Conservation (phyloP, 2,797 vertebrate genomes). For the Alosa sapidissima region DNA sequence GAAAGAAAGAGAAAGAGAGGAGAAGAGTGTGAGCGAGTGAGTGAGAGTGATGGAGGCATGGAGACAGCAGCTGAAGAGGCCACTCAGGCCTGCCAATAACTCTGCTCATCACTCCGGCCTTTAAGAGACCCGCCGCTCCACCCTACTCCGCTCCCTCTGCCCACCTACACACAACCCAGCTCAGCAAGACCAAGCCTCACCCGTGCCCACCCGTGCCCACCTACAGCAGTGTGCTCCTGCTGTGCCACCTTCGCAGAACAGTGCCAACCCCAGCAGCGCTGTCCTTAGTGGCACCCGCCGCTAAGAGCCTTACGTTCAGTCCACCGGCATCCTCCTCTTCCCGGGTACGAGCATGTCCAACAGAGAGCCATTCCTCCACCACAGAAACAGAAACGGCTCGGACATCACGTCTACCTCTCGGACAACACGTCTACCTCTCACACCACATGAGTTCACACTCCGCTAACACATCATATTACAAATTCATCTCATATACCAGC, state of each 20-base stretch:
- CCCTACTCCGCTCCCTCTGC: background rate
- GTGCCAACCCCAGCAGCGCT: background rate
- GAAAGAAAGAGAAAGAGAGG: background rate
- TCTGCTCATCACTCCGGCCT: constrained; percentile 49
- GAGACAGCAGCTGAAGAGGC: constrained; percentile 47
- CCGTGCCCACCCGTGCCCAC: background rate
- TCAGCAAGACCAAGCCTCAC: background rate
- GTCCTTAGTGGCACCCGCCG: constrained; percentile 36
- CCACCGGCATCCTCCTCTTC: background rate
- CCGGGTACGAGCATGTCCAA: too few relatives aligned
- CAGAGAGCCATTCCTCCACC: too few relatives aligned
- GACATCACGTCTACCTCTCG: too few relatives aligned
- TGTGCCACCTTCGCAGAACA: background rate
- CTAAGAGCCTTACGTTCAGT: constrained; percentile 8
- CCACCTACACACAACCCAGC: background rate
- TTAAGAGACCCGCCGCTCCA: constrained; percentile 28
- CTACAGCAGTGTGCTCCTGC: background rate
- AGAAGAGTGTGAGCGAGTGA: background rate
- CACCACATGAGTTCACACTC: too few relatives aligned
- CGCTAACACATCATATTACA: too few relatives aligned
- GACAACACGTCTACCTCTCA: too few relatives aligned
- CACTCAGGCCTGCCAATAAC: constrained; percentile 53
- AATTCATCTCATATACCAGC: too few relatives aligned
- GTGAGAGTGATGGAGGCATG: constrained; percentile 5
- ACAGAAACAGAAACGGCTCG: too few relatives aligned